Base-by-base conservation (phyloP, 2,113 vertebrate genomes). In the Bagarius yarrelli region DNA sequence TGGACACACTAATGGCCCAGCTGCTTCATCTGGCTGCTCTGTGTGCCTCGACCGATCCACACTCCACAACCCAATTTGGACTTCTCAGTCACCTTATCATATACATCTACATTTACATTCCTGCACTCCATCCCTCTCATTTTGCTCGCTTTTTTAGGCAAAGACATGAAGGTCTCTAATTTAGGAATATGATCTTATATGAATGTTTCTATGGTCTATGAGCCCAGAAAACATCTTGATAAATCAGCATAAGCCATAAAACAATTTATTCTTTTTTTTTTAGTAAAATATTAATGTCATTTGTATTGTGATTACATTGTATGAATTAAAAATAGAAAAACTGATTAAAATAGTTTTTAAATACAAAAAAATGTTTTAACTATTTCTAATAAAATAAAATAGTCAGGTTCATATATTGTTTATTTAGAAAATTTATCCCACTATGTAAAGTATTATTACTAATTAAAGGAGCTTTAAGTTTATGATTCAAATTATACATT, bases 1-100 rank as follows among this genome's bases (percentile, higher is more conserved):
- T 84, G 67, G 6, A 55, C 76, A 70, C 82, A 74, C 89, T 90
- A 91, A 90, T 80, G 85, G 88, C 83, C 79, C 78, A 85, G 73
- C 75, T 84, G 64, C 82, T 84, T 87, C 83, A 83, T 85, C 82
- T 86, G 83, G 64, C 63, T 82, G 76, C 73, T 84, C 69, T 78
- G 78, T 78, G 27, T 18, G 30, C 57, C 74, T 70, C 50, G 57
- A 63, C 57, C 25, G 55, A 64, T 75, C 70, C 61, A 78, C 18
- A 16, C 52, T 81, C 50, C 81, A 79, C 75, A 75, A 75, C 70
- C 81, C 84, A 78, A 21, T 81, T 74, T 73, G 75, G 61, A 55
- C 72, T 77, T 79, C 47, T 77, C 61, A 34, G 66, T 74, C n/a
- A 67, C 40, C 70, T 78, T 83, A 83, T 83, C 81, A 32, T 53